Base-by-base conservation (phyloP, 1,140 invertebrate genomes). In the Bradynema listronoti region DNA sequence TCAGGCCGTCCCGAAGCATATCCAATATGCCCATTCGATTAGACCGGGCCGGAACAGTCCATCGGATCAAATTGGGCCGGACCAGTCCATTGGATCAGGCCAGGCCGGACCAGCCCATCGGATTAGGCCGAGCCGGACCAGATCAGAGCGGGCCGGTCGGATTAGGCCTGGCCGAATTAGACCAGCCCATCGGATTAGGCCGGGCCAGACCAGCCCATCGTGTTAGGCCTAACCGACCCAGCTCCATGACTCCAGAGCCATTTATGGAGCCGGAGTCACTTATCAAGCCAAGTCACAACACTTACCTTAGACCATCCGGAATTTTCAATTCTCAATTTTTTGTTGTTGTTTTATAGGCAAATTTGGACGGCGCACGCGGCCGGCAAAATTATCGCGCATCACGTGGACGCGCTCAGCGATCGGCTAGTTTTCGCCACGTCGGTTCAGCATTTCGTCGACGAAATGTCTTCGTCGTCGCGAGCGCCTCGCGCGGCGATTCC, bases 341-440 rank as follows among this genome's bases (percentile, higher is more conserved):
- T n/a, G n/a, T n/a, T n/a, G n/a, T n/a, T n/a, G n/a, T 11, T 47
- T 7, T 47, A 24, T 22, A 47, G 45, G 61, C 61, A 66, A 54
- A 66, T 68, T n/a, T 68, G 71, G 70, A 68, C 65, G 0, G 65
- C 49, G 11, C 65, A 68, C 24, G 60, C 53, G 9, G 50, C 62
- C 7, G 69, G 33, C 5, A 65, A 51, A 39, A 61, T 68, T n/a
- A 41, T 68, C 5, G 47, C 67, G 24, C 65, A 68, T 51, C 59
- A 71, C 39, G 46, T 68, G 6, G 47, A 32, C 24, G 52, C 43
- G 5, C 22, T 53, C 4, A 68, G 33, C 22, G 43, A 39, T 34
- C 45, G 49, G 16, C 41, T 68, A 9, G 29, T 71, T 4, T 68
- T 67, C 33, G 63, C 65, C 1, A 59, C 65, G 16, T 68, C 65